A percentile compares a stretch with the other conserved stretches of the same genome.
These are phyloP conservation scores for Megaceryle alcyon DNA, from an alignment of 2,797 vertebrate genomes.

Conservation along the genomic window DNA sequence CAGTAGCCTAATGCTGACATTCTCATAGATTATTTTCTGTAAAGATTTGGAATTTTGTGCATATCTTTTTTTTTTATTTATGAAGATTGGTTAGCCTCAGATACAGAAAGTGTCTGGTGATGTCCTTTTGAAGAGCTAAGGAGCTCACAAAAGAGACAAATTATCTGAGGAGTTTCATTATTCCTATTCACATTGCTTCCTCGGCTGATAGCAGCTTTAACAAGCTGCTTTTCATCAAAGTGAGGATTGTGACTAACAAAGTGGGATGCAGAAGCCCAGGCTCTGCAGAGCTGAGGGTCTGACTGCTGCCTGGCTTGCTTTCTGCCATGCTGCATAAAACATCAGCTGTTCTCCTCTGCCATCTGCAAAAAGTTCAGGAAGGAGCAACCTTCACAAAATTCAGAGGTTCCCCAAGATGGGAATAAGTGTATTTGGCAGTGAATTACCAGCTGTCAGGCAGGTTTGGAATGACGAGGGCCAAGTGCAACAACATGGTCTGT, in stretches of 20 bases:
- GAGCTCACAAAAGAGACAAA: neutral
- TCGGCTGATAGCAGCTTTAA: neutral
- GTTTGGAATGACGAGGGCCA: neutral
- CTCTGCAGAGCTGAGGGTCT: neutral
- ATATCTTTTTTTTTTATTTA: neutral
- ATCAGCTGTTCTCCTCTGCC: neutral
- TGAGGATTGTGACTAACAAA: neutral
- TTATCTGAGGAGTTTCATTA: neutral
- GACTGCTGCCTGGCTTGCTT: neutral
- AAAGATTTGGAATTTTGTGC: neutral
- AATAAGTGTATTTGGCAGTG: neutral
- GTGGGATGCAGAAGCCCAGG: neutral
- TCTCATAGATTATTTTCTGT: neutral
- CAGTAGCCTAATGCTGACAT: neutral
- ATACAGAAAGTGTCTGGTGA: neutral
- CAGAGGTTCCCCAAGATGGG: neutral
- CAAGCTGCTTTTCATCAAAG: neutral
- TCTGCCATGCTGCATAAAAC: rapidly evolving
- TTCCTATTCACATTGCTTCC: neutral
- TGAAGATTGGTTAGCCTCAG: neutral
- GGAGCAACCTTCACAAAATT: neutral
- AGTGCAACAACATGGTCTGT: neutral
- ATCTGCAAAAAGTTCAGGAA: neutral
- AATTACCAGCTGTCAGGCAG: neutral
- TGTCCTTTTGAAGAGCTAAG: neutral